Conservation (phyloP, 2,888 invertebrate genomes). For the Amiota minor region DNA sequence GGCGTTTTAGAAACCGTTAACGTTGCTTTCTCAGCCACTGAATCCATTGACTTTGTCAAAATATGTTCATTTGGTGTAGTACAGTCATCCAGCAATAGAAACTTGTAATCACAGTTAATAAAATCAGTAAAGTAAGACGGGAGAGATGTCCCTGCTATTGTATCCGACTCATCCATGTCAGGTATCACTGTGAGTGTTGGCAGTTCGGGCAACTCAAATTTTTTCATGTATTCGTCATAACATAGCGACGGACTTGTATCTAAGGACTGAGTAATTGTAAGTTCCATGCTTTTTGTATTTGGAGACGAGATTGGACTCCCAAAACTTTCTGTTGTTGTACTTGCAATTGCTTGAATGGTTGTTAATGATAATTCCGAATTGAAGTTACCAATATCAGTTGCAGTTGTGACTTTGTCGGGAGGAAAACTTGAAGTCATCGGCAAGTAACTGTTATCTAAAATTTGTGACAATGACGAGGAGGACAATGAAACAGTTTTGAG, state of each 20-base stretch:
- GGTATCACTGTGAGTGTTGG: slow-evolving; percentile 43
- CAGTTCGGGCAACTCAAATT: slow-evolving; percentile 55
- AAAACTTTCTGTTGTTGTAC: background rate
- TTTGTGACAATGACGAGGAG: background rate
- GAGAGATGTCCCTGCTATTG: slow-evolving; percentile 24
- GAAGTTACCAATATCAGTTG: slow-evolving; percentile 12
- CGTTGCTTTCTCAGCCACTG: background rate
- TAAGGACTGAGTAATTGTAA: background rate
- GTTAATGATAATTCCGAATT: slow-evolving; percentile 50
- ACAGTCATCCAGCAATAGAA: background rate
- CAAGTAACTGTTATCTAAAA: slow-evolving; percentile 11
- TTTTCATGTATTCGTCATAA: slow-evolving; percentile 61
- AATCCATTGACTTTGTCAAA: background rate
- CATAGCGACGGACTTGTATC: slow-evolving; percentile 46
- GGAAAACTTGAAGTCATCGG: slow-evolving; percentile 40
- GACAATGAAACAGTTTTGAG: background rate
- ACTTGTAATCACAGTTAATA: slow-evolving; percentile 32
- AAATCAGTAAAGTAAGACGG: slow-evolving; percentile 46
- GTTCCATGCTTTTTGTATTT: too few species aligned
- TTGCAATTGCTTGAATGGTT: slow-evolving; percentile 39
- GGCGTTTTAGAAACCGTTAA: background rate
- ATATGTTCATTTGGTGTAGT: background rate
- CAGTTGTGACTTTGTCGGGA: slow-evolving; percentile 44
- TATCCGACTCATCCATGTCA: background rate
- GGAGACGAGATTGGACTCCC: too few species aligned